A percentile compares a stretch with the other conserved stretches of the same genome.
phyloP scores from a whole-genome alignment of 2,888 invertebrate genomes.

The Melanostoma scalare region DNA sequence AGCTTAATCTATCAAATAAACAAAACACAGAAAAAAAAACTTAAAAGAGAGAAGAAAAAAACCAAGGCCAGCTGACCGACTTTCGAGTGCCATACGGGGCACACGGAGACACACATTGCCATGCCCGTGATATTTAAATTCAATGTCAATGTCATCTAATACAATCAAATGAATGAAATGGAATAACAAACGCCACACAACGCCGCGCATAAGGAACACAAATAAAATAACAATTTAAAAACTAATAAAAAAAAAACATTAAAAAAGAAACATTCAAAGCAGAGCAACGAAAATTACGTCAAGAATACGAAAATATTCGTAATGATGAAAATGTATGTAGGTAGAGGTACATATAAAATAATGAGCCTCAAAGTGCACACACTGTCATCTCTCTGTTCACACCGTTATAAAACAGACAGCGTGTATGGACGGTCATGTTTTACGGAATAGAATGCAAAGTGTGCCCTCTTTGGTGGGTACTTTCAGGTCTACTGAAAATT shows the following conservation, averaged over 20 bases:
- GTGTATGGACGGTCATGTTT: conserved; percentile 34
- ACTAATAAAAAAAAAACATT: conserved; percentile 6
- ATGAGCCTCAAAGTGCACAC: conserved; percentile 48
- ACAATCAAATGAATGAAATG: conserved; percentile 67
- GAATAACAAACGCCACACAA: conserved; percentile 37
- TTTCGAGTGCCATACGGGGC: conserved; percentile 10
- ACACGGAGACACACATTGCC: conserved; percentile 17
- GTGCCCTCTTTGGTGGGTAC: not conserved
- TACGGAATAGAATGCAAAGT: conserved; percentile 30
- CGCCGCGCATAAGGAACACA: conserved; percentile 5
- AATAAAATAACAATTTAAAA: conserved; percentile 14
- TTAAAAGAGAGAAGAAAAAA: conserved; percentile 9
- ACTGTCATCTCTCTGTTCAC: conserved; percentile 43
- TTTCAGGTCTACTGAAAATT: not conserved
- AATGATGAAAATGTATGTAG: conserved; percentile 7
- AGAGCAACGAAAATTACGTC: conserved; percentile 44
- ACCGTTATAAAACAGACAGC: conserved; percentile 31
- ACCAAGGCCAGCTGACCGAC: conserved; percentile 64
- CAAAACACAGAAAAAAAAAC: conserved; percentile 10
- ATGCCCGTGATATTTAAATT: conserved; percentile 72
- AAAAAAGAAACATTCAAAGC: conserved; percentile 33
- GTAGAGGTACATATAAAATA: conserved; percentile 40
- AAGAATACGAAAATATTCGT: conserved; percentile 64
- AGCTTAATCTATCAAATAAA: conserved; percentile 47
- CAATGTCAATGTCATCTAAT: conserved; percentile 73